Base-by-base conservation (phyloP, 2,888 invertebrate genomes). In the Metopia argyrocephala region DNA sequence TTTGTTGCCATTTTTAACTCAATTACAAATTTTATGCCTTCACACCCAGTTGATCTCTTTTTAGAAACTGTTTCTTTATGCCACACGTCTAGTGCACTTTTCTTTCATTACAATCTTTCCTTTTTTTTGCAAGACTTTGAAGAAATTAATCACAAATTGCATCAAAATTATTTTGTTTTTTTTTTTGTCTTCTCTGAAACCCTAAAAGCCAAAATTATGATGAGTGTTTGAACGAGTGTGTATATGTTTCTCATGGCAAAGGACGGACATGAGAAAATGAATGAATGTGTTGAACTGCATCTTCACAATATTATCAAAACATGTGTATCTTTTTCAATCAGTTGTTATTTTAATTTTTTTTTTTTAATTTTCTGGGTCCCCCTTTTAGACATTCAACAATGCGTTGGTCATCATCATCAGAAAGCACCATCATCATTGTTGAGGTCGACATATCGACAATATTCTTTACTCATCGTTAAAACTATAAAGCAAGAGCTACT, bases 221-320 rank as follows among this genome's bases (percentile, higher is more conserved):
- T 15, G 23, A n/a, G n/a, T n/a, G n/a, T n/a, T n/a, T n/a, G n/a
- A n/a, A n/a, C n/a, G n/a, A n/a, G n/a, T n/a, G n/a, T n/a, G n/a
- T n/a, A n/a, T n/a, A n/a, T n/a, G n/a, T n/a, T n/a, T n/a, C n/a
- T n/a, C n/a, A n/a, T n/a, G n/a, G n/a, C n/a, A n/a, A 20, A 59
- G 38, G 57, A 31, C 57, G 5, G 21, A 59, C n/a, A 15, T 57
- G 5, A 27, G 57, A 46, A 27, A 38, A 9, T 45, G 59, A 50
- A 61, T 71, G 59, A 66, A 61, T 78, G 71, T 78, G 78, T 78
- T 71, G 66, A 71, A 73, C 66, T 78, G 78, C 12, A 38, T 12
- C 78, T 73, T 61, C 61, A 78, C 61, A 78, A 78, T 78, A 66
- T 78, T 78, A 78, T 73, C 78, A 73, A 76, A 78, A 78, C 78